phyloP scores from a whole-genome alignment of 2,113 vertebrate genomes.

The Chamaea fasciata region DNA sequence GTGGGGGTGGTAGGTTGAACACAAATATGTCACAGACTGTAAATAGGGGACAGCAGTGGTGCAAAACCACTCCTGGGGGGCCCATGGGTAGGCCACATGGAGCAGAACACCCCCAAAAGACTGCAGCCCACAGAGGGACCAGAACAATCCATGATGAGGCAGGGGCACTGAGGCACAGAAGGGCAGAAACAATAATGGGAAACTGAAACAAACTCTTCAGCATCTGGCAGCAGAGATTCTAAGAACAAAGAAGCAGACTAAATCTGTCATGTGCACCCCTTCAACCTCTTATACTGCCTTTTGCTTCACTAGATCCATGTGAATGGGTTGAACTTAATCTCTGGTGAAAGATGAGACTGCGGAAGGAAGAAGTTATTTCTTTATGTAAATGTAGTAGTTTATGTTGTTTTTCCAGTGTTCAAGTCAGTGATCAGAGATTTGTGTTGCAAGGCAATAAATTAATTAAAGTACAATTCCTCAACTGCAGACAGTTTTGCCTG shows the following conservation, averaged over 20 bases:
- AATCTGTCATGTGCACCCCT: rapidly evolving
- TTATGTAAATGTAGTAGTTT: not conserved
- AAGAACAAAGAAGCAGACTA: not conserved
- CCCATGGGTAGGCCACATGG: rapidly evolving
- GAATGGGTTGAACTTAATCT: not conserved
- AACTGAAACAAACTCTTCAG: not conserved
- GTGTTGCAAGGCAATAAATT: not conserved
- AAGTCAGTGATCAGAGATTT: not conserved
- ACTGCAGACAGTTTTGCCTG: not conserved
- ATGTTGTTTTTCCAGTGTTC: not conserved
- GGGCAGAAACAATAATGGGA: not conserved
- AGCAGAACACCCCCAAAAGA: not conserved
- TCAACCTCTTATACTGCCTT: not conserved
- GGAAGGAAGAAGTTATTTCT: not conserved
- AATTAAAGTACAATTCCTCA: not conserved
- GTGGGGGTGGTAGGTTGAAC: rapidly evolving
- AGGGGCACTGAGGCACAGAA: not conserved
- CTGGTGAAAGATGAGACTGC: not conserved
- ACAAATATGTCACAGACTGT: not conserved
- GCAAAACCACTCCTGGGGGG: not conserved
- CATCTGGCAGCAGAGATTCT: not conserved
- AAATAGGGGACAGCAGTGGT: not conserved
- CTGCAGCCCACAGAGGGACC: not conserved
- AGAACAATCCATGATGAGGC: not conserved
- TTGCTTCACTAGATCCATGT: not conserved